These are phyloP conservation scores for Acyrthosiphon pisum DNA, from an alignment of 1,140 invertebrate species.

Conservation along the genomic window DNA sequence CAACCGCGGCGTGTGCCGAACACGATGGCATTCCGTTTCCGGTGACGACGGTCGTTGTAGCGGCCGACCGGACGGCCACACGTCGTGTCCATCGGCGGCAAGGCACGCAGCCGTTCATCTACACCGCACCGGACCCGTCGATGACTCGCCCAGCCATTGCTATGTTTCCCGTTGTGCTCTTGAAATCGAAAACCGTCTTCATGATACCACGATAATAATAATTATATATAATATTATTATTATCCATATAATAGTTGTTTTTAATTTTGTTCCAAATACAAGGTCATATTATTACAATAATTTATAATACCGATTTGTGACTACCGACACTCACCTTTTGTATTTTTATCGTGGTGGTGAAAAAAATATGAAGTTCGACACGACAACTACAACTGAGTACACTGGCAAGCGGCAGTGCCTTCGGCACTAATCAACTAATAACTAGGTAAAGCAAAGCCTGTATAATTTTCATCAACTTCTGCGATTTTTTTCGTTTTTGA, in stretches of 20 bases:
- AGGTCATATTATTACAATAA: too few species aligned
- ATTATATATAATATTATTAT: not conserved
- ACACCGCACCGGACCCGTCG: not conserved
- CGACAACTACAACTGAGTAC: not conserved
- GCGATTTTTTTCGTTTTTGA: not conserved
- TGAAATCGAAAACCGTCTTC: not conserved
- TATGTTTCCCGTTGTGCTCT: not conserved
- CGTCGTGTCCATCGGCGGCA: not conserved
- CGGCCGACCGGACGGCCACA: not conserved
- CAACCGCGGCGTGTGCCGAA: not conserved
- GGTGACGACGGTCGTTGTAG: not conserved
- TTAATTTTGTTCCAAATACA: not conserved
- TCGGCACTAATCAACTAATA: not conserved
- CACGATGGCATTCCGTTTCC: slow-evolving; percentile 21
- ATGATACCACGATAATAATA: not conserved
- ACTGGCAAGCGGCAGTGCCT: not conserved
- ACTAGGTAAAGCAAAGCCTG: too few species aligned
- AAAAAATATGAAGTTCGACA: not conserved
- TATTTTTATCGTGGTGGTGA: too few species aligned
- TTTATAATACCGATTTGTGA: not conserved
- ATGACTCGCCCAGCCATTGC: not conserved
- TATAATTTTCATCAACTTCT: not conserved
- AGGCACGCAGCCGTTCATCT: not conserved
- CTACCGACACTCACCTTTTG: not conserved
- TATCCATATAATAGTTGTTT: not conserved